Evolutionary conservation across 2,888 invertebrate species (phyloP), one percentile per base, ranked within the genome.

Genomic region (Diplazon laetatorius): DNA sequence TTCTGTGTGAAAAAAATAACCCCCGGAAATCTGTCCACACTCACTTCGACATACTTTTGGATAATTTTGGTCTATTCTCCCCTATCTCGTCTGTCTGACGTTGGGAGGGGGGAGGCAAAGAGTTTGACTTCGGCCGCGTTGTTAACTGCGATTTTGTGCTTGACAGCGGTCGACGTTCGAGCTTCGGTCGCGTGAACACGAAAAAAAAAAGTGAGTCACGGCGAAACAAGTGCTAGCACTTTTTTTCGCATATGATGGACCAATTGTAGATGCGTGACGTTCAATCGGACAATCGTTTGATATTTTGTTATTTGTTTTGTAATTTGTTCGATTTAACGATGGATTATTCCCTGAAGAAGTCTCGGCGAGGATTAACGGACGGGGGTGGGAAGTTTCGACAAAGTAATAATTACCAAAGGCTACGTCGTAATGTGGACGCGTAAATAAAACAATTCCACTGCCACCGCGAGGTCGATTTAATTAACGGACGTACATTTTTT

Each of bases 401-500:
- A 55, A 44, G 39, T 52, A n/a, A 48, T 80, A 86, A 85, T 84
- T 82, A 76, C 82, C 84, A 76, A 86, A 52, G 72, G 68, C 73
- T 73, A 76, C 68, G 46, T 50, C 60, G 80, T 55, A n/a, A 35
- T 20, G 50, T 59, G 50, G 55, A 65, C 66, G 68, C 76, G 80
- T 82, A 84, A 85, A 85, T 84, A 82, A 85, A 84, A 81, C 82
- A 85, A 86, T 87, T 87, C 82, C 83, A 73, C 59, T 75, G 57
- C n/a, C 82, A 30, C 69, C 76, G 74, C 83, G 84, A 86, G 85
- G 86, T 74, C 83, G 74, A 76, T 46, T 80, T 76, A 84, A 87
- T 88, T 86, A 84, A 82, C 66, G 62, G 69, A 69, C 46, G 63
- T 39, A 37, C 63, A 25, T 57, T 73, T 72, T 62, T 71, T 59